Evolutionary conservation across 2,888 invertebrate genomes (phyloP).

Genomic region (Malachius bipustulatus): DNA sequence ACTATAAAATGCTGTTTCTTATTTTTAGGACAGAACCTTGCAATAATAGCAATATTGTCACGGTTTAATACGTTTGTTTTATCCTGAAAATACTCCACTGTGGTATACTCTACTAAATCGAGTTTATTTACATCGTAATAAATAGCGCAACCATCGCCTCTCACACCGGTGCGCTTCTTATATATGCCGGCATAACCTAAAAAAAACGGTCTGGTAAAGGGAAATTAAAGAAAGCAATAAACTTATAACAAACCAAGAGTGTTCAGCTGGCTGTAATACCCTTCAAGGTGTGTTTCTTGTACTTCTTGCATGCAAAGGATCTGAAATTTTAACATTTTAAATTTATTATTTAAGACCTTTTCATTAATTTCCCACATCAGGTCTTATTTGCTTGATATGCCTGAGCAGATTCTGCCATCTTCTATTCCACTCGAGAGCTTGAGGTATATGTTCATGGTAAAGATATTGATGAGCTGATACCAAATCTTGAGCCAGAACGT

Average conservation of each 20-base stretch:
- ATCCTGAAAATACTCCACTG: constrained; percentile 59
- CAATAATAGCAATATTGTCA: constrained; percentile 78
- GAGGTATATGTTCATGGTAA: constrained; percentile 49
- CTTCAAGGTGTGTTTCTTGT: constrained; percentile 53
- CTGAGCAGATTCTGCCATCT: constrained; percentile 46
- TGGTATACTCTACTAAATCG: constrained; percentile 47
- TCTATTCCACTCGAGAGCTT: constrained; percentile 56
- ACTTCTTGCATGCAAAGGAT: constrained; percentile 87
- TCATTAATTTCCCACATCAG: constrained; percentile 58
- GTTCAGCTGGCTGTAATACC: constrained; percentile 44
- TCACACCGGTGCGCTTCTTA: constrained; percentile 70
- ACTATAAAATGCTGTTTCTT: constrained; percentile 52
- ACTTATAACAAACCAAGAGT: constrained; percentile 23
- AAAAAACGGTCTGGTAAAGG: too few relatives aligned
- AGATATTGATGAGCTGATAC: constrained; percentile 60
- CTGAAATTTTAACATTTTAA: too few relatives aligned
- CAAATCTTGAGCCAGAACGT: constrained; percentile 77
- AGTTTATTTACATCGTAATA: constrained; percentile 63
- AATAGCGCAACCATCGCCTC: constrained; percentile 84
- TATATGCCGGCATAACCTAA: constrained; percentile 63
- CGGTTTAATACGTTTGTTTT: constrained; percentile 58
- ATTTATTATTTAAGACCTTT: too few relatives aligned
- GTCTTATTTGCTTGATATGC: constrained; percentile 45
- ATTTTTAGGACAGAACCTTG: constrained; percentile 51
- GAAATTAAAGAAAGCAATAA: constrained; percentile 8